Base-by-base conservation (phyloP, 1,140 invertebrate species). In the Aporrectodea caliginosa region DNA sequence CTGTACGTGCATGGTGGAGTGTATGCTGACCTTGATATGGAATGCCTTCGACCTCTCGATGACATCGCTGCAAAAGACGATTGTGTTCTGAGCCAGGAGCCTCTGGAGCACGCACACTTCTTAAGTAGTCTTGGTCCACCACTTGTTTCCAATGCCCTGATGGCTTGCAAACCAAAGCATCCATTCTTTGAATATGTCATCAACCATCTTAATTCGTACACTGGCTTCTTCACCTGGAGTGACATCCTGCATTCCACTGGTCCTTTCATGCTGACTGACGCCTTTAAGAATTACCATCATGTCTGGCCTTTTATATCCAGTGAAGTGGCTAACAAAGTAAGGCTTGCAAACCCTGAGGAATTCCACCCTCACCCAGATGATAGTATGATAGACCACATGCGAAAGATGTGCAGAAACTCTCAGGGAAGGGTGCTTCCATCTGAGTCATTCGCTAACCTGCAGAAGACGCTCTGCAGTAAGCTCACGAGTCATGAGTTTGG, bases 11-110 rank as follows among this genome's bases (percentile, higher is more conserved):
- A 83, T 82, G 86, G 86, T 32, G 86, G 86, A 6, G 82, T 87
- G 1, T 87, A 87, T 82, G 84, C 83, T 1, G 86, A 87, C 79
- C 81, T 87, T 82, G 86, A 87, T 77, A 81, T 87, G 79, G 85
- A 87, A 78, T 84, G 83, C 78, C 79, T 87, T 1, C 80, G 82
- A 68, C 82, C 85, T 16, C 30, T 87, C 2, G 82, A 84, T 72
- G 84, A 85, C 6, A 79, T 85, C 27, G 72, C 82, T 1, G 78
- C 78, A 6, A 85, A 85, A 78, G 86, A 86, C 79, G 73, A 82
- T 0, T 87, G 86, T 82, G 85, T 87, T 79, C 33, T 87, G 30
- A 83, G 84, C 31, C 85, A 87, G 78, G 86, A 87, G 79, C 86
- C 86, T 27, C 85, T 84, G 71, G 86, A 85, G 80, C 86, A 87